Evolutionary conservation across 2,113 vertebrate genomes (phyloP), one percentile per base, ranked within the genome.

Genomic region (Pongo pygmaeus): DNA sequence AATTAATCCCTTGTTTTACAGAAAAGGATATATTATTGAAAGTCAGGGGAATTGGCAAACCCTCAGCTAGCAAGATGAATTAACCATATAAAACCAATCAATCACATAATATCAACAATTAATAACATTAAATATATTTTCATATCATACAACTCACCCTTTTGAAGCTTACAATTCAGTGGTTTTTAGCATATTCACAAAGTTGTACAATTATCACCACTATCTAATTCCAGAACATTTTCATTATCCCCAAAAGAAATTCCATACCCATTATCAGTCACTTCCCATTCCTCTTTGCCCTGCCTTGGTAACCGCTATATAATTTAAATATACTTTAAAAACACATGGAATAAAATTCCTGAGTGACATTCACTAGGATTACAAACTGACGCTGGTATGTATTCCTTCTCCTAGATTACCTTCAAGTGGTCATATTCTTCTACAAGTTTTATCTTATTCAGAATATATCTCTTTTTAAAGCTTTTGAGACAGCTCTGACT

Each of bases 111-210:
- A 67, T 83, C 35, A 61, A 64, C 0, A 96, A 86, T 55, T 5
- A 84, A 25, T 92, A 84, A 78, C n/a, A 94, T 72, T 86, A 97
- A 94, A 87, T 80, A 88, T 30, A 32, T 67, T 87, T 93, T 67
- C 64, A 80, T 46, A 55, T 32, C n/a, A 75, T 23, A 50, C 81
- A 94, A 74, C 55, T 80, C 23, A 80, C 52, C 40, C 22, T 92
- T 89, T 38, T 25, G 57, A 67, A 55, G n/a, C 75, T 3, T 81
- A 89, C 13, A 46, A 20, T 38, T 85, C 55, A 94, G n/a, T 85
- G 17, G 9, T n/a, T 86, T 79, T 81, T 74, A 93, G 55, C 40
- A 40, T 84, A 70, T 35, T 75, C 46, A 90, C 27, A 48, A 81
- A 78, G 23, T n/a, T 94, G 55, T 89, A 50, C 70, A 94, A 64